A percentile compares a stretch with the other conserved stretches of the same genome.
Conservation (phyloP, 92 coral and sea anemone genomes). For the Phenganax subtilis region DNA sequence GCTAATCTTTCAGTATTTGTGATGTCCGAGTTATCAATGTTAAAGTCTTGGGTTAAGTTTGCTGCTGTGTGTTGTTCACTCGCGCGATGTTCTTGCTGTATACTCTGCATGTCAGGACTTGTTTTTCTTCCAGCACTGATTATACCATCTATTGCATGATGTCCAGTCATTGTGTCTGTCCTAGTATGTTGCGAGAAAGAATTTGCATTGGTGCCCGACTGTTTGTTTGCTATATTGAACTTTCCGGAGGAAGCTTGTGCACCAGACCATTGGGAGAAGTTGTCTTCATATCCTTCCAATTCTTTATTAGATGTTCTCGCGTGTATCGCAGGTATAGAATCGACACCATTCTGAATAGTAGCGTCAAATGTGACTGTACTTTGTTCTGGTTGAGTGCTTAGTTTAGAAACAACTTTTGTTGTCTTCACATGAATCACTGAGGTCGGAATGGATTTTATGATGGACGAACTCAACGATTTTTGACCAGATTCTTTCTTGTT, state of each 20-base stretch:
- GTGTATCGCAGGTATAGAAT: neutral
- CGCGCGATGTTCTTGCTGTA: neutral
- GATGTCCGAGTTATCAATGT: neutral
- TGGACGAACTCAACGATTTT: neutral
- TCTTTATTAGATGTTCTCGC: neutral
- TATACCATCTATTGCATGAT: neutral
- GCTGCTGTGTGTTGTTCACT: neutral
- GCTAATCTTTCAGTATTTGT: neutral
- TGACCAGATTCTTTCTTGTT: constrained; percentile 25
- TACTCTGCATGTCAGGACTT: neutral
- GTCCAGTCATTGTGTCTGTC: neutral
- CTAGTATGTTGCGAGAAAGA: neutral
- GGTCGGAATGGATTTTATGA: constrained; percentile 24
- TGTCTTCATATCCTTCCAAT: neutral
- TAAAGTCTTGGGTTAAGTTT: neutral
- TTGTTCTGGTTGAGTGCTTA: constrained; percentile 5
- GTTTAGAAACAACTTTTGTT: constrained; percentile 8
- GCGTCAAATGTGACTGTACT: neutral
- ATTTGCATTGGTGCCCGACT: neutral
- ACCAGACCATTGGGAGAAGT: neutral
- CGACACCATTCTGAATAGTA: neutral
- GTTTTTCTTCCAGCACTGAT: neutral
- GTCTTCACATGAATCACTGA: constrained; percentile 30
- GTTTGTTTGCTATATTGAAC: neutral
- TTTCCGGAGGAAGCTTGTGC: constrained; percentile 16